phyloP scores from a whole-genome alignment of 1,140 invertebrate genomes.

The Neomicropteryx cornuta region DNA sequence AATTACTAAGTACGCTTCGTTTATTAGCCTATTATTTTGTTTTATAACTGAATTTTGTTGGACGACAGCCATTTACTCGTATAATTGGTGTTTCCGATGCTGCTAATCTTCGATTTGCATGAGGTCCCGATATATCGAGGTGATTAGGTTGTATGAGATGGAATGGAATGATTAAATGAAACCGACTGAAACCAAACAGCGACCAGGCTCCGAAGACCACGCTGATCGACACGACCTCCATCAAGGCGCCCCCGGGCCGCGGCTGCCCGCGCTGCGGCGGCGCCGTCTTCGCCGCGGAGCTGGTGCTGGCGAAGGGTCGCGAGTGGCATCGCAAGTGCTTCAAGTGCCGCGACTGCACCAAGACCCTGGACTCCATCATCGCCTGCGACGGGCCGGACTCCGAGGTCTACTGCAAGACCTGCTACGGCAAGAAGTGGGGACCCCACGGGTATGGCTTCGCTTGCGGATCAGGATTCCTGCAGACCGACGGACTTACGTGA shows the following conservation, averaged over 20 bases:
- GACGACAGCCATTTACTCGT: no score
- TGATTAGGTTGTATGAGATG: no score
- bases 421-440: slow-evolving; percentile 86
- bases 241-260: slow-evolving; percentile 71
- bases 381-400: slow-evolving; percentile 83
- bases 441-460: slow-evolving; percentile 93
- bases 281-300: slow-evolving; percentile 82
- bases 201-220: slow-evolving; percentile 60
- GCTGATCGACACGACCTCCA: slow-evolving; percentile 66
- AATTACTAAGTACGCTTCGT: no score
- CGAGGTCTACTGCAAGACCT: slow-evolving; percentile 89
- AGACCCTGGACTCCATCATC: slow-evolving; percentile 85
- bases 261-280: slow-evolving; percentile 85
- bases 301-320: slow-evolving; percentile 75
- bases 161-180: no score
- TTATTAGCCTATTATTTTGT: no score
- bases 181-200: no score
- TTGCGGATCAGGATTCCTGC: slow-evolving; percentile 86
- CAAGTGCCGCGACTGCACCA: slow-evolving; percentile 89
- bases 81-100: no score
- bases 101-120: no score
- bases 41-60: no score
- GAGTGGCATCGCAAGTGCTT: slow-evolving; percentile 98
- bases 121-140: no score
- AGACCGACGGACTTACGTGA: slow-evolving; percentile 78